Evolutionary conservation across 2,888 invertebrate species (phyloP).

Genomic region (Aphodius granarius): DNA sequence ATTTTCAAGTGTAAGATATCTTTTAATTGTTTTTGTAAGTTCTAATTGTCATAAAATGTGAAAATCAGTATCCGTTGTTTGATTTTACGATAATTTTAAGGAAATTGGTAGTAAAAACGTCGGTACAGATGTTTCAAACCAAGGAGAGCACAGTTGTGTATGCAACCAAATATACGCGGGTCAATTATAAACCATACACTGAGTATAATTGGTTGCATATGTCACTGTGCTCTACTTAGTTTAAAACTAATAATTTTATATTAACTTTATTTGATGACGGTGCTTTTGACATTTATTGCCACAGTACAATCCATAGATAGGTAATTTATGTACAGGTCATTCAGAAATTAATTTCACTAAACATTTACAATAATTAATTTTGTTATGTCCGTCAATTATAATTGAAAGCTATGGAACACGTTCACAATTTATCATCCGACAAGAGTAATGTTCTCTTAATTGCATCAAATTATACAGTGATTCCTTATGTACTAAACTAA

Average conservation of each 20-base stretch:
- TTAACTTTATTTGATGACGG: constrained; percentile 23
- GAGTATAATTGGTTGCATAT: too few species aligned
- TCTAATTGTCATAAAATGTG: neutral
- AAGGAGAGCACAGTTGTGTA: too few species aligned
- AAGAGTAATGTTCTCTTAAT: neutral
- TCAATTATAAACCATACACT: too few species aligned
- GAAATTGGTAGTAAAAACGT: too few species aligned
- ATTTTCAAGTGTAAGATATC: neutral
- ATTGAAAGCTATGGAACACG: constrained; percentile 34
- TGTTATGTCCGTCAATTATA: constrained; percentile 18
- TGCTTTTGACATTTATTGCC: constrained; percentile 38
- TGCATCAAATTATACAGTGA: neutral
- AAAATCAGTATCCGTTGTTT: neutral
- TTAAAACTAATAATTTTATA: constrained; percentile 10
- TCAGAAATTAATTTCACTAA: constrained; percentile 32
- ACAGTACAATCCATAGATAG: constrained; percentile 30
- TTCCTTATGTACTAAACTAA: neutral
- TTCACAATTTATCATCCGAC: constrained; percentile 25
- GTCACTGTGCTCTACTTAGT: too few species aligned
- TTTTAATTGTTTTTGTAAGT: constrained; percentile 1
- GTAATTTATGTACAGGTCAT: constrained; percentile 19
- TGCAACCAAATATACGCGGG: too few species aligned
- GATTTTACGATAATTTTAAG: neutral
- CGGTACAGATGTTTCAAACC: too few species aligned
- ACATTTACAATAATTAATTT: constrained; percentile 24